Evolutionary conservation across 2,113 vertebrate genomes (phyloP).

Genomic region (Abramis brama): DNA sequence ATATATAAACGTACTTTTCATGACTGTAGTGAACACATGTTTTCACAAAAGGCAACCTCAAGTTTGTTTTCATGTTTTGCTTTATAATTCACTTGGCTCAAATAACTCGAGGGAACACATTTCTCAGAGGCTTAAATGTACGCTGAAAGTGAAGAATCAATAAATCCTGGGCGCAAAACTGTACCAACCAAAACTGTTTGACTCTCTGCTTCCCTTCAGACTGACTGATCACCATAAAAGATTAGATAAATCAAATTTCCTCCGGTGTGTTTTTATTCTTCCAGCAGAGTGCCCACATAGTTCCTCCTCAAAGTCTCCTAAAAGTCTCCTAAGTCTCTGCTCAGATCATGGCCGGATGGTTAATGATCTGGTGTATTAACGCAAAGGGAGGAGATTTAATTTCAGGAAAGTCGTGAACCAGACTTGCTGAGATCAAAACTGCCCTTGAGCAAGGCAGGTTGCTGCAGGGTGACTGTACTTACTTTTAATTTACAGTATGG

Average conservation of each 20-base stretch:
- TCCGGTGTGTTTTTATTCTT: conserved; percentile 33
- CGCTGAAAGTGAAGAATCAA: conserved; percentile 33
- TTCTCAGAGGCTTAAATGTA: conserved; percentile 39
- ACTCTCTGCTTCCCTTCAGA: conserved; percentile 11
- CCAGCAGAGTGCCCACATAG: background rate
- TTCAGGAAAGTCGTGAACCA: background rate
- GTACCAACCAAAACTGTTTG: conserved; percentile 37
- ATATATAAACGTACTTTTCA: conserved; percentile 33
- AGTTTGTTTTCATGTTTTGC: conserved; percentile 36
- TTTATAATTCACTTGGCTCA: conserved; percentile 32
- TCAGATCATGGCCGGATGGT: conserved; percentile 23
- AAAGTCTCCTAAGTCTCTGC: conserved; percentile 3
- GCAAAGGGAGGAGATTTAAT: conserved; percentile 26
- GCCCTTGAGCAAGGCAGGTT: conserved; percentile 1
- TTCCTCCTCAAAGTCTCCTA: conserved; percentile 21
- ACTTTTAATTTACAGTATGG: background rate
- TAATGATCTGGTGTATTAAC: conserved; percentile 34
- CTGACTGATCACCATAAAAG: conserved; percentile 46
- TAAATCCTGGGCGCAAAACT: background rate
- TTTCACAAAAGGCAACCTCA: conserved; percentile 12
- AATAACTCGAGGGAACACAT: conserved; percentile 8
- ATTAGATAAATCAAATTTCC: conserved; percentile 44
- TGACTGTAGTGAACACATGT: conserved; percentile 7
- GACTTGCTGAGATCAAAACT: conserved; percentile 15
- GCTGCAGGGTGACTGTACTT: background rate